Percentiles rank a stretch among this genome's conserved stretches.
phyloP scores from a whole-genome alignment of 2,113 vertebrate species.

The Megaceryle maxima region DNA sequence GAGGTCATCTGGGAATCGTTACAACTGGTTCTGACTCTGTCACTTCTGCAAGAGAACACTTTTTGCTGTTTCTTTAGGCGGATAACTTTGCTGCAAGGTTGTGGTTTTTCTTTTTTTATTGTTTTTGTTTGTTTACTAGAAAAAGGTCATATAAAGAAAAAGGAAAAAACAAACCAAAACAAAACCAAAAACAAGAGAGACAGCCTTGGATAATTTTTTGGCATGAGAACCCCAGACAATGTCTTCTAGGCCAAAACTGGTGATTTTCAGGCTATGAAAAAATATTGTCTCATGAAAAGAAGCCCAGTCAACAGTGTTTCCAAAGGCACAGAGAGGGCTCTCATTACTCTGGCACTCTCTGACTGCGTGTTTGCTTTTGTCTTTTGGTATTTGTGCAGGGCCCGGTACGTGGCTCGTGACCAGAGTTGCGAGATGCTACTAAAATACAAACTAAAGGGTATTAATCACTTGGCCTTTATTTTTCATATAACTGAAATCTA shows the following conservation, averaged over 20 bases:
- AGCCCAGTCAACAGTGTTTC: background rate
- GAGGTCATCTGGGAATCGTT: background rate
- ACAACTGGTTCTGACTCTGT: background rate
- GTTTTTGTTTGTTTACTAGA: background rate
- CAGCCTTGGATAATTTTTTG: background rate
- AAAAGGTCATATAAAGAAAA: background rate
- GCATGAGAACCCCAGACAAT: background rate
- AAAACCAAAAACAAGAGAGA: background rate
- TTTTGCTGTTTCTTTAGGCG: background rate
- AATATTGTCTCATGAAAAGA: background rate
- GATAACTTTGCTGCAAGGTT: background rate
- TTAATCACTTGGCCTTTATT: background rate
- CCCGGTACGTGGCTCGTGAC: background rate
- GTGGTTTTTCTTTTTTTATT: background rate
- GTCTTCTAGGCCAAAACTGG: background rate
- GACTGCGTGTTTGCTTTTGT: background rate
- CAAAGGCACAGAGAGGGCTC: background rate
- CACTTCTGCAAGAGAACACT: background rate
- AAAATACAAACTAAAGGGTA: background rate
- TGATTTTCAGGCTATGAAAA: background rate
- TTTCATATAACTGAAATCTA: background rate
- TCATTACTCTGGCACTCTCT: background rate
- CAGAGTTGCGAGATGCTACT: background rate
- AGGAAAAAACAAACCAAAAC: no score
- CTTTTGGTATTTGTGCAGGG: background rate